Evolutionary conservation across 2,113 vertebrate genomes (phyloP).

Genomic region (Miniopterus natalensis): DNA sequence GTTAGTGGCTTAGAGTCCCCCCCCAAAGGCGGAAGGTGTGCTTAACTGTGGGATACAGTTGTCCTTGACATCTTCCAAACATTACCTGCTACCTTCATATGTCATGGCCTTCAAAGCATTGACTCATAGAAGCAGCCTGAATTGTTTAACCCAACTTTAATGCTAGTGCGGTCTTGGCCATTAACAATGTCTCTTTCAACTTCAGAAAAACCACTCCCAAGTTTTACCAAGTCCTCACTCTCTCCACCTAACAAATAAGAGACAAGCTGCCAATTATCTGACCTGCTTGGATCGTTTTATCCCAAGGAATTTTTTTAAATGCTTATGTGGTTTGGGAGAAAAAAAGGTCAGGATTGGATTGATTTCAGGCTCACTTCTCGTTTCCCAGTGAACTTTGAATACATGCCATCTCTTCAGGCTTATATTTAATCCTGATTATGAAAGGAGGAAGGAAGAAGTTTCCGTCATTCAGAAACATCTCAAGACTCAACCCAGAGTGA

Average conservation of each 20-base stretch:
- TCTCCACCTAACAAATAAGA: background rate
- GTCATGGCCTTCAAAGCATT: background rate
- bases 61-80: conserved; percentile 13
- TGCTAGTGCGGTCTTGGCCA: background rate
- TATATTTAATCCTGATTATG: background rate
- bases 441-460: background rate
- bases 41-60: background rate
- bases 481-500: background rate
- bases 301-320: background rate
- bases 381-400: conserved; percentile 18
- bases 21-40: background rate
- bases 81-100: background rate
- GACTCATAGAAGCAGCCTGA: background rate
- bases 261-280: background rate
- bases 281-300: conserved; percentile 1
- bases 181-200: background rate
- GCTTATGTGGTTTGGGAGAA: background rate
- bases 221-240: background rate
- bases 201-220: background rate
- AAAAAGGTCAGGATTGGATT: background rate
- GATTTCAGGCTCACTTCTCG: background rate
- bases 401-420: background rate
- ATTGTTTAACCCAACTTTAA: background rate
- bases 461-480: background rate
- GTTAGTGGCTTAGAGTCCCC: background rate